Base-by-base conservation (phyloP, 1,140 invertebrate species). In the Maniola jurtina region DNA sequence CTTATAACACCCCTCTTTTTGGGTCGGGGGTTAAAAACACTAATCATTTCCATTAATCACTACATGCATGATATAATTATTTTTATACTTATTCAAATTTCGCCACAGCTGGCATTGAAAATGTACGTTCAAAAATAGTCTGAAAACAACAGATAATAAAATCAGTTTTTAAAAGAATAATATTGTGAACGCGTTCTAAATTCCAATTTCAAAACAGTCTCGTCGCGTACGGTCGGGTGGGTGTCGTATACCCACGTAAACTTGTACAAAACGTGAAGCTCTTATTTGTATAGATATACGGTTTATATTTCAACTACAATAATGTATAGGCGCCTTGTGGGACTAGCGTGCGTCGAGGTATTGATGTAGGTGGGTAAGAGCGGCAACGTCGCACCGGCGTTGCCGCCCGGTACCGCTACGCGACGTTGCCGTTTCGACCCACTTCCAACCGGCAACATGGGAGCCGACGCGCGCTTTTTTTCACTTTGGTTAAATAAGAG, bases 401-500 rank as follows among this genome's bases (percentile, higher is more conserved):
- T 76, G 76, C 75, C 73, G 71, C 66, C 66, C 75, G 70, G 75
- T 81, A 83, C 83, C 84, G 84, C 84, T 87, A 85, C 70, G 80
- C 81, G 79, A 72, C 74, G 81, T 84, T 84, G 83, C 80, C 83
- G 75, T 61, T 65, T 69, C 81, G 83, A 81, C 80, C 81, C 79
- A 80, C 73, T 80, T 82, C 74, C 73, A 71, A 67, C 60, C 72
- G 81, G 76, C 79, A 84, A 79, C 14, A 9, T 9, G 5, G 13
- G 74, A 76, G 71, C 71, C 57, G 45, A 66, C 62, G 34, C 59
- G 62, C 64, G 56, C 70, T 77, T 82, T 83, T n/a, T 80, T 81
- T 79, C 68, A 72, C 76, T 74, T 71, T 61, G 70, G 58, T 61
- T 25, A 25, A 25, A 25, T 66, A 11, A 63, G 63, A 64, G 52